These are phyloP conservation scores for Furcula furcula DNA, from an alignment of 2,888 invertebrate genomes.

Conservation along the genomic window DNA sequence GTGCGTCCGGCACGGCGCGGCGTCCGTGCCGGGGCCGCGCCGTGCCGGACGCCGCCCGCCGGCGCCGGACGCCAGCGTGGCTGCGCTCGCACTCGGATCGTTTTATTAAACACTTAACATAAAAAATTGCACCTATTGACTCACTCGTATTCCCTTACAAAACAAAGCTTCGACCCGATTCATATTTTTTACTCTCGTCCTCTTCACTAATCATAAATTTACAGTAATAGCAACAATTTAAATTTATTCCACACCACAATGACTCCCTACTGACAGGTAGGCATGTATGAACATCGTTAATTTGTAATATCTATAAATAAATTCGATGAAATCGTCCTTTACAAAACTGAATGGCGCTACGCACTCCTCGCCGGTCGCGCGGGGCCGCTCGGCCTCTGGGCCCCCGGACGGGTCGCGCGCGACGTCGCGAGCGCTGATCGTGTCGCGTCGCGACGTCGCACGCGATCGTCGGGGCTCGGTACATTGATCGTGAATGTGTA, in stretches of 20 bases:
- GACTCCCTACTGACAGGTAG: conserved; percentile 66
- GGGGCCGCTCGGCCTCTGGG: conserved; percentile 18
- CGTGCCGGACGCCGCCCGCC: conserved; percentile 15
- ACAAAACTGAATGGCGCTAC: conserved; percentile 53
- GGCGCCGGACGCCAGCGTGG: conserved; percentile 18
- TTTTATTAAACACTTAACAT: conserved; percentile 60
- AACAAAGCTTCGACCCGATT: conserved; percentile 74
- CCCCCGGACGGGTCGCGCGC: conserved; percentile 17
- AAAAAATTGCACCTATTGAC: conserved; percentile 80
- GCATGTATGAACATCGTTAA: conserved; percentile 69
- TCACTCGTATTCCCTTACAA: conserved; percentile 72
- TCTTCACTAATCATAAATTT: conserved; percentile 71
- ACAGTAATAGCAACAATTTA: conserved; percentile 78
- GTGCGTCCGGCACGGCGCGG: conserved; percentile 24
- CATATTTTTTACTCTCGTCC: conserved; percentile 69
- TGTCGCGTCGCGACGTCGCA: conserved; percentile 3
- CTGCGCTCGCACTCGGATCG: conserved; percentile 34
- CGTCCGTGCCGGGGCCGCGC: conserved; percentile 8
- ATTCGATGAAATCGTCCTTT: conserved; percentile 81
- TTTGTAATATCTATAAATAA: conserved; percentile 80
- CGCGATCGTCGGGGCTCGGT: conserved; percentile 2
- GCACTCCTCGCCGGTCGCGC: conserved; percentile 46
- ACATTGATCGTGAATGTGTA: conserved; percentile 25
- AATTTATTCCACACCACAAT: conserved; percentile 74
- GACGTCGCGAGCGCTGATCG: conserved; percentile 18